Evolutionary conservation across 2,797 vertebrate species (phyloP).

Genomic region (Pseudocheirus occidentalis): DNA sequence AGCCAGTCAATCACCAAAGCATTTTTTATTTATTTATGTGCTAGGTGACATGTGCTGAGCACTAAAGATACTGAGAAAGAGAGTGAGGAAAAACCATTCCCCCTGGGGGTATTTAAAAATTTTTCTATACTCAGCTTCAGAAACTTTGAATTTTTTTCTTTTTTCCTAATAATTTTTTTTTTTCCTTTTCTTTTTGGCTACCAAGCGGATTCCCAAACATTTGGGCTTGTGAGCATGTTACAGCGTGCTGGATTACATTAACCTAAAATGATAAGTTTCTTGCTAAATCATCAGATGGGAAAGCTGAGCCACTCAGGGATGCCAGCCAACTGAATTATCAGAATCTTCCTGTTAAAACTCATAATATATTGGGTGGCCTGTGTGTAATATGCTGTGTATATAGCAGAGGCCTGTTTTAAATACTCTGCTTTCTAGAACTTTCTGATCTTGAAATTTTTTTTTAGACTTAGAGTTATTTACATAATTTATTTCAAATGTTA

Average conservation of each 20-base stretch:
- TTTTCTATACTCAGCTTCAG: background rate
- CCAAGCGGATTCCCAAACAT: background rate
- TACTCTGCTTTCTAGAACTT: background rate
- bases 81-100: background rate
- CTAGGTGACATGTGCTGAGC: background rate
- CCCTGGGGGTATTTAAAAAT: background rate
- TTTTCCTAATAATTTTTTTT: background rate
- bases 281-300: constrained; percentile 27
- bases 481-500: background rate
- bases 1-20: background rate
- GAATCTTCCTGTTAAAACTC: constrained; percentile 43
- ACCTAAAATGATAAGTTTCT: constrained; percentile 33
- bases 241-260: background rate
- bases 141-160: background rate
- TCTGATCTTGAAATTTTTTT: background rate
- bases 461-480: background rate
- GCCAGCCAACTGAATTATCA: constrained; percentile 13
- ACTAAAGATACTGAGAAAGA: background rate
- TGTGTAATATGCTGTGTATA: constrained; percentile 20
- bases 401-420: constrained; percentile 5
- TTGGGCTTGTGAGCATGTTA: background rate
- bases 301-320: constrained; percentile 2
- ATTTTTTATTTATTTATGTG: background rate
- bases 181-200: background rate
- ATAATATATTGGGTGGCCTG: background rate